phyloP scores from a whole-genome alignment of 2,113 vertebrate genomes.

The Acanthochromis polyacanthus region DNA sequence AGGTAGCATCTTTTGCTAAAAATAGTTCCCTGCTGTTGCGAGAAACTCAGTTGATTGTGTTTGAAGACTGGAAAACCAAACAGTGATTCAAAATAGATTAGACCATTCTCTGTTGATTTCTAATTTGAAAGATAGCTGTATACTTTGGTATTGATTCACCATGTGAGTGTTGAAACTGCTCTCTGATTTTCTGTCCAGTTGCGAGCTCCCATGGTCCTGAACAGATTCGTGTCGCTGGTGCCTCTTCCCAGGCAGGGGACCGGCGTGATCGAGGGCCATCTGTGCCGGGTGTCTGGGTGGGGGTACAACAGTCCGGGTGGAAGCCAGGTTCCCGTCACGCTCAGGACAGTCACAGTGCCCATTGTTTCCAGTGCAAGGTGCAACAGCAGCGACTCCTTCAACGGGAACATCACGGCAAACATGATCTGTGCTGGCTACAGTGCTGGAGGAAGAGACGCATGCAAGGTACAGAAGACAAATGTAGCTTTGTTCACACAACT shows the following conservation, averaged over 20 bases:
- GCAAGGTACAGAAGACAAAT: slow-evolving; percentile 75
- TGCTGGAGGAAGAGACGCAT: slow-evolving; percentile 83
- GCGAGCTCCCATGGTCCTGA: slow-evolving; percentile 78
- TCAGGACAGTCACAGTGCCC: slow-evolving; percentile 80
- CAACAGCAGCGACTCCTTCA: slow-evolving; percentile 83
- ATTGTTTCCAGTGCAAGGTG: slow-evolving; percentile 79
- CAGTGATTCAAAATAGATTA: not conserved
- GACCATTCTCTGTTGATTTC: not conserved
- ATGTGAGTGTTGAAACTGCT: not conserved
- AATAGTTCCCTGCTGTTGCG: not conserved
- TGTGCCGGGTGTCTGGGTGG: slow-evolving; percentile 87
- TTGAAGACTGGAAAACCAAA: not conserved
- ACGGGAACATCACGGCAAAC: slow-evolving; percentile 84
- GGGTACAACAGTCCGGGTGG: slow-evolving; percentile 72
- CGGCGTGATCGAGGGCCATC: slow-evolving; percentile 69
- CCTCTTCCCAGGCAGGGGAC: slow-evolving; percentile 81
- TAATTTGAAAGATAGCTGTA: too few species aligned
- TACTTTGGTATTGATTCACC: not conserved
- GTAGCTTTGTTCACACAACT: not conserved
- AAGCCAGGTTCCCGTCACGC: slow-evolving; percentile 67
- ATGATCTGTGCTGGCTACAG: slow-evolving; percentile 86
- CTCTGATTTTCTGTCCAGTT: slow-evolving; percentile 71
- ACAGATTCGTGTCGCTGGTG: slow-evolving; percentile 80
- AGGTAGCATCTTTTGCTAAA: not conserved
- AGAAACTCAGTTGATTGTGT: not conserved